Evolutionary conservation across 1,140 invertebrate species (phyloP).

Genomic region (Ceratina japonica): DNA sequence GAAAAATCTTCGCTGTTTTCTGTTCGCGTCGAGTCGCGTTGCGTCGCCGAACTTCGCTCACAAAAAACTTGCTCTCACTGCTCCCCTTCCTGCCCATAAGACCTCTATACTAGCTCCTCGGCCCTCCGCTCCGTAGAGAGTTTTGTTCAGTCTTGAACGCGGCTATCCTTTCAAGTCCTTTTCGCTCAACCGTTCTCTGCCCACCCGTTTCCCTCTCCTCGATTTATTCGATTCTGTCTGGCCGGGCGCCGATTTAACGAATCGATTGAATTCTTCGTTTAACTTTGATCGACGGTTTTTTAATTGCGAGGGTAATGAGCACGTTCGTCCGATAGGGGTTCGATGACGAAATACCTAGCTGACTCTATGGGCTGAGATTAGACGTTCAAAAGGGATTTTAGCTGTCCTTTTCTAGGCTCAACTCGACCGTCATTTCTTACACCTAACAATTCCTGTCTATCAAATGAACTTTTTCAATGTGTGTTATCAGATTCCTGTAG

Average conservation of each 20-base stretch:
- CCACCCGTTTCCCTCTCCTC: not conserved
- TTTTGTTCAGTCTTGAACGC: too few relatives aligned
- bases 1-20: conserved; percentile 62
- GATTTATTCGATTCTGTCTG: not conserved
- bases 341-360: not conserved
- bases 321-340: not conserved
- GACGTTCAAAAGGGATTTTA: not conserved
- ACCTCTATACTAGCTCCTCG: too few relatives aligned
- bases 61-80: conserved; percentile 29
- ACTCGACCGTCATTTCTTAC: too few relatives aligned
- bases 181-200: too few relatives aligned
- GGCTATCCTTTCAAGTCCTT: too few relatives aligned
- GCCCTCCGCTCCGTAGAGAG: not conserved
- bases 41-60: conserved; percentile 30
- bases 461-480: too few relatives aligned
- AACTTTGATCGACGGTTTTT: conserved; percentile 35
- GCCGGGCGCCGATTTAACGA: conserved; percentile 10
- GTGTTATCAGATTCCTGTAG: too few relatives aligned
- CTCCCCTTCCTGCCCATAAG: not conserved
- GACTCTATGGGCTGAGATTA: not conserved
- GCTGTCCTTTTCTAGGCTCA: too few relatives aligned
- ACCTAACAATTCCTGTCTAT: too few relatives aligned
- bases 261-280: conserved; percentile 39
- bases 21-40: conserved; percentile 9
- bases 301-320: conserved; percentile 29